Evolutionary conservation across 2,113 vertebrate species (phyloP), one percentile per base, ranked within the genome.

Genomic region (Tricholaema leucomelas): DNA sequence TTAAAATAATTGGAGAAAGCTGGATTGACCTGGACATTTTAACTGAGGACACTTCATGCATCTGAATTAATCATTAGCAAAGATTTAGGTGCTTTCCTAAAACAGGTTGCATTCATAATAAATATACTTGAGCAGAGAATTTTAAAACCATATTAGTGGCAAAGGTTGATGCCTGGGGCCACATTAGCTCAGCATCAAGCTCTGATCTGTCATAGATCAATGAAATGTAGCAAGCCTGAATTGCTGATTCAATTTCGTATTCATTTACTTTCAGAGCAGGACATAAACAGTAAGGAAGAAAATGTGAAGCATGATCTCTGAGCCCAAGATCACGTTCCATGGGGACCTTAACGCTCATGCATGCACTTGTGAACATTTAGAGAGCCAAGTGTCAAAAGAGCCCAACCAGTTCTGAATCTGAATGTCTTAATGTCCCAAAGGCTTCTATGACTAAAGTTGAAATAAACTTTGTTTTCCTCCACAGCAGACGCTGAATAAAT

Each of bases 151-250:
- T 92, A 87, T 97, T 95, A 96, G 66, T 70, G 83, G 72, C 88
- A 94, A 96, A 94, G 80, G 89, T 91, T 95, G 87, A 76, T 94
- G 93, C 77, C 85, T 88, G 35, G 33, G 87, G 87, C 94, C 88
- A 82, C 71, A 85, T 96, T 97, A 96, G 72, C 86, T 93, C 90
- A 91, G 78, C 92, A 87, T 88, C 87, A 79, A 77, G 71, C 86
- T 93, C 91, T 94, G 93, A 90, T 92, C 82, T 95, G 77, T 74
- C 95, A 96, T 91, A 96, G 93, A 96, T 96, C 87, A 95, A 92
- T 93, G 93, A 91, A 91, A 96, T 84, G 82, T 56, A 91, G 87
- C 76, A 73, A 88, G 87, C 30, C 82, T 90, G 91, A 95, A 91
- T 61, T 79, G 85, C 79, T 95, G 93, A 95, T 96, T 93, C 81